These are phyloP conservation scores for Ambastaia sidthimunki DNA, from an alignment of 2,797 vertebrate species.

Conservation along the genomic window DNA sequence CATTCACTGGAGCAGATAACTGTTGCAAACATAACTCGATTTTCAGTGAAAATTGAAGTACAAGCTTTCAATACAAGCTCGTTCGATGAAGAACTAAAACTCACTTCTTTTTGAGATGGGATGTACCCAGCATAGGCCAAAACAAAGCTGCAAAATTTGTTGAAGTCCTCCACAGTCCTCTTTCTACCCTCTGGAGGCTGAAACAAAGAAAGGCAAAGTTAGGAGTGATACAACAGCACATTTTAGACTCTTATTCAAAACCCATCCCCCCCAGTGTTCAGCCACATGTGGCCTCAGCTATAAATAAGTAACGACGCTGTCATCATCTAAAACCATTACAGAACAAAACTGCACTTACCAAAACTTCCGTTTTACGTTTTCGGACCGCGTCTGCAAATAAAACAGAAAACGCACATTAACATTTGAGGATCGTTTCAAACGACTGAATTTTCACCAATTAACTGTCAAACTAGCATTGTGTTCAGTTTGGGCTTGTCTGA, in stretches of 20 bases:
- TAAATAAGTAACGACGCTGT: slow-evolving; percentile 41
- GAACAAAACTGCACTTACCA: slow-evolving; percentile 37
- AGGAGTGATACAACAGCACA: background rate
- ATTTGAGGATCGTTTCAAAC: background rate
- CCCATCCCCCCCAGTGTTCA: slow-evolving; percentile 33
- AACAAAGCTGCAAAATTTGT: slow-evolving; percentile 66
- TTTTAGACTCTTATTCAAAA: background rate
- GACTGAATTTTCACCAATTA: background rate
- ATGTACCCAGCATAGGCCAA: slow-evolving; percentile 66
- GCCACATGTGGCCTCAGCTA: slow-evolving; percentile 48
- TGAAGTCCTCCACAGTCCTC: slow-evolving; percentile 65
- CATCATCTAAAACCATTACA: slow-evolving; percentile 29
- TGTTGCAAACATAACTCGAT: background rate
- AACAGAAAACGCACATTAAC: background rate
- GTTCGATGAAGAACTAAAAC: background rate
- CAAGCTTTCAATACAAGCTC: background rate
- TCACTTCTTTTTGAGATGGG: slow-evolving; percentile 60
- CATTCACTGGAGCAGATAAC: background rate
- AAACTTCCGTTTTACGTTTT: slow-evolving; percentile 42
- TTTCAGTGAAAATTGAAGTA: background rate
- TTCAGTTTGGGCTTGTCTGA: slow-evolving; percentile 4
- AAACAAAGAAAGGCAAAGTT: slow-evolving; percentile 8
- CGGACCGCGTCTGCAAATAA: slow-evolving; percentile 41
- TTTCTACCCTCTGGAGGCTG: slow-evolving; percentile 56
- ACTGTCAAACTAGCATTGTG: slow-evolving; percentile 38